Evolutionary conservation across 2,888 invertebrate species (phyloP).

Genomic region (Apodemia duryi): DNA sequence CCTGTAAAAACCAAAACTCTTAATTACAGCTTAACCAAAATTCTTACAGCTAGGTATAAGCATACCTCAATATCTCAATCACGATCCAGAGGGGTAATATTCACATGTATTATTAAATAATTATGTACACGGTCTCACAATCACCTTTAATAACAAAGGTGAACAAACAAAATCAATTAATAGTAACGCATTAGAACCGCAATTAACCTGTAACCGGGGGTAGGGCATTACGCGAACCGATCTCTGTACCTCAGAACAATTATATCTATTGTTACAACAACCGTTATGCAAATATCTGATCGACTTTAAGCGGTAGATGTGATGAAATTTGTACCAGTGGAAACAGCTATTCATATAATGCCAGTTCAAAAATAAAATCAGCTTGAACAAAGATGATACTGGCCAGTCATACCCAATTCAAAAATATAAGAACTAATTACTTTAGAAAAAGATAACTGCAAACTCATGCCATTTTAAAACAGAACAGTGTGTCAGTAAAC

Average conservation of each 20-base stretch:
- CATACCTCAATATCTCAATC: no score
- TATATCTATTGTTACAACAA: conserved; percentile 51
- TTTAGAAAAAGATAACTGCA: no score
- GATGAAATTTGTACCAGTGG: conserved; percentile 16
- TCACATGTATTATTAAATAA: conserved; percentile 15
- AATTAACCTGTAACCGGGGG: conserved; percentile 39
- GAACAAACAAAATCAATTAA: conserved; percentile 61
- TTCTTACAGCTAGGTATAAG: no score
- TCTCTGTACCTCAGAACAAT: conserved; percentile 37
- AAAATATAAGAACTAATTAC: background rate
- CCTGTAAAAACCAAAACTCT: no score
- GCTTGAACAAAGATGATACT: background rate
- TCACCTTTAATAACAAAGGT: conserved; percentile 27
- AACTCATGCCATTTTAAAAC: background rate
- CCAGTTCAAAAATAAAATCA: background rate
- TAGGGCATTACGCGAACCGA: conserved; percentile 29
- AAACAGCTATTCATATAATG: conserved; percentile 13
- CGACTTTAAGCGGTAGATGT: conserved; percentile 33
- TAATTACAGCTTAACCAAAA: no score
- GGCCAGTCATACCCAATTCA: background rate
- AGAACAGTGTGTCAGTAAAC: conserved; percentile 10
- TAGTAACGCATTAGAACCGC: conserved; percentile 50
- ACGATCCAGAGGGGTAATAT: no score
- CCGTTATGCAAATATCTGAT: conserved; percentile 47
- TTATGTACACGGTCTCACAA: conserved; percentile 3